Evolutionary conservation across 2,888 invertebrate species (phyloP), one percentile per base, ranked within the genome.

Genomic region (Caenorhabditis doughertyi): DNA sequence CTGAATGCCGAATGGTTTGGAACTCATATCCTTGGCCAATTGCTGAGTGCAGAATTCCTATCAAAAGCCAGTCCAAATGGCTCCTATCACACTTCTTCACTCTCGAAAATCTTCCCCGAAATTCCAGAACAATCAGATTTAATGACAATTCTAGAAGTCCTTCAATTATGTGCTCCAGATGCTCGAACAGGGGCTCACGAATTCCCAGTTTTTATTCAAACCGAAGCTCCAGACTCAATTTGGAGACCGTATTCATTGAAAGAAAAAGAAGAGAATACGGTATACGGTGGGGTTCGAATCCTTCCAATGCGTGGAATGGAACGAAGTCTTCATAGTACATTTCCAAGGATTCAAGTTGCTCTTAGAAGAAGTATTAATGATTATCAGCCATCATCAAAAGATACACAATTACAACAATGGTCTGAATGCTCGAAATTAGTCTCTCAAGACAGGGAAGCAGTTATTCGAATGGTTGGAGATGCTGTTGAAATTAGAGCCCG

Each of bases 381-480:
- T 18, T 93, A 90, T 86, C 89, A 71, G 42, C 53, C 68, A 2
- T 35, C 71, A 3, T 35, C 71, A 3, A 79, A 65, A 65, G 95
- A 95, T 82, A 94, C 94, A 1, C 95, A 95, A 91, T 92, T 95
- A 49, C 94, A 94, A 88, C 95, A 95, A 91, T 86, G 95, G 95
- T 49, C 86, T 71, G 86, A 87, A 32, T 89, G 89, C 81, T 95
- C 95, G 44, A 95, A 95, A 92, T 93, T 95, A 86, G 94, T 94
- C 90, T 94, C 94, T 60, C 94, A 94, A 0, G 93, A 94, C 49
- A 93, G 95, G 80, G 95, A 95, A 91, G 94, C 95, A 68, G 93
- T 95, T 67, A 93, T 95, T 18, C 94, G 92, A 58, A 79, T 88
- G 42, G 76, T 80, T 23, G 88, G 88, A n/a, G 88, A 88, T 39